Percentiles rank a stretch among this genome's conserved stretches.
phyloP scores from a whole-genome alignment of 2,797 vertebrate genomes.

The Brachyalestes nurse region DNA sequence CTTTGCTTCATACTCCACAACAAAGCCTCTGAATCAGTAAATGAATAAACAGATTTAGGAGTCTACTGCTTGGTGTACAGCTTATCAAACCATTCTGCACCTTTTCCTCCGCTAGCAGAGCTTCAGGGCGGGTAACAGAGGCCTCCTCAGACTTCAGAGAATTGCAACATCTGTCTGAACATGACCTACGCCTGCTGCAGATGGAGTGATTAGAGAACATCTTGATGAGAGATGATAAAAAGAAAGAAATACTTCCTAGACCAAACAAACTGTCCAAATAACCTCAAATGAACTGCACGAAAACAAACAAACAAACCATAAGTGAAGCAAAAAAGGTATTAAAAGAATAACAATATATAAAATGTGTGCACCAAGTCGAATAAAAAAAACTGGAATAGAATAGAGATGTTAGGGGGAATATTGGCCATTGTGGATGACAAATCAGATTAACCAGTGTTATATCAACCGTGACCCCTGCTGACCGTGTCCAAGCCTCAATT shows the following conservation, averaged over 20 bases:
- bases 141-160: neutral
- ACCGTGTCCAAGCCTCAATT: conserved; percentile 24
- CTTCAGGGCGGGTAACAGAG: neutral
- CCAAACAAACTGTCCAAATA: neutral
- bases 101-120: neutral
- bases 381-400: neutral
- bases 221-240: conserved; percentile 4
- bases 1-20: neutral
- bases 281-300: neutral
- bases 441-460: neutral
- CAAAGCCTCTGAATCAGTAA: neutral
- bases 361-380: neutral
- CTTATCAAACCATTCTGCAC: neutral
- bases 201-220: conserved; percentile 4
- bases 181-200: neutral
- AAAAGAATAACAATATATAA: neutral
- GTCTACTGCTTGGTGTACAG: neutral
- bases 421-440: neutral
- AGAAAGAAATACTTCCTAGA: neutral
- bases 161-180: conserved; percentile 7
- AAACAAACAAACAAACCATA: neutral
- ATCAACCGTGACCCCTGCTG: neutral
- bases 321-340: neutral
- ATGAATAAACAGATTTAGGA: neutral
- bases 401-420: neutral